These are phyloP conservation scores for Mormyrus lacerda DNA, from an alignment of 2,113 vertebrate species.

Conservation along the genomic window DNA sequence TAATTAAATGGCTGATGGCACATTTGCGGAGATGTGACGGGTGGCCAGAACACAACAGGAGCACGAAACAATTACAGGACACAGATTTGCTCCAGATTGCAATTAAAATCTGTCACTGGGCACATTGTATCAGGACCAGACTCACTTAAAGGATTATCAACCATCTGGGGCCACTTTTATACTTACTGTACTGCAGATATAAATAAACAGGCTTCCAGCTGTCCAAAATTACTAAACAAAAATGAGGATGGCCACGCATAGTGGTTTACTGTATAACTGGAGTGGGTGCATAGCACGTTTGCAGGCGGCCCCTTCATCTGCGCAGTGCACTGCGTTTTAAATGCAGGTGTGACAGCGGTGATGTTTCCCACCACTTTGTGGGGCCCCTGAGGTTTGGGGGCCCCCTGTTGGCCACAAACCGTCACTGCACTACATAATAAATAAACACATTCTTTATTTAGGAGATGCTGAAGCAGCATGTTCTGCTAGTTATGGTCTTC, in stretches of 20 bases:
- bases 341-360: not conserved
- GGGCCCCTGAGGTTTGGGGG: not conserved
- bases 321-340: not conserved
- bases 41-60: slow-evolving; percentile 15
- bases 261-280: not conserved
- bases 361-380: not conserved
- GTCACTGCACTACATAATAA: not conserved
- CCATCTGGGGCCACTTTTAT: slow-evolving; percentile 9
- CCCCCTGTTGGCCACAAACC: not conserved
- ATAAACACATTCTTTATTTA: not conserved
- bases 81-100: not conserved
- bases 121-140: not conserved
- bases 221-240: not conserved
- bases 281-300: not conserved
- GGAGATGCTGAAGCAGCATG: not conserved
- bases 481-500: not conserved
- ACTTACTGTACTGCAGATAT: not conserved
- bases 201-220: not conserved
- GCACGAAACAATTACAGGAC: not conserved
- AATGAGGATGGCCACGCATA: not conserved
- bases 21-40: slow-evolving; percentile 37
- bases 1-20: slow-evolving; percentile 29
- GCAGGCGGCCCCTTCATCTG: not conserved
- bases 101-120: not conserved
- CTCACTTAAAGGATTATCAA: slow-evolving; percentile 1